Conservation (phyloP, 2,888 invertebrate genomes). For the Acronicta aceris region DNA sequence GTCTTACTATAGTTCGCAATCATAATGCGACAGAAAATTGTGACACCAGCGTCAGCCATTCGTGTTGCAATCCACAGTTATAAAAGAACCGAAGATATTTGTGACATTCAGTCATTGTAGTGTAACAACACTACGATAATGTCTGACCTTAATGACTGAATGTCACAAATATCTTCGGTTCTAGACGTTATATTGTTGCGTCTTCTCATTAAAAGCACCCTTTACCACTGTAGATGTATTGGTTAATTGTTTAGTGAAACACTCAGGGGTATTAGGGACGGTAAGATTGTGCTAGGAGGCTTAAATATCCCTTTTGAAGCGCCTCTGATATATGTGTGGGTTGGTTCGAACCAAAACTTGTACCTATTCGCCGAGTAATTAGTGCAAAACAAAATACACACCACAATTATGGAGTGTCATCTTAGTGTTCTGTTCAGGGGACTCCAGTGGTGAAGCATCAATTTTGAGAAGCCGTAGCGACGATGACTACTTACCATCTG, state of each 20-base stretch:
- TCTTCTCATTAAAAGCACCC: neutral
- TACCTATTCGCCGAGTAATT: too few relatives aligned
- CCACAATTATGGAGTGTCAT: too few relatives aligned
- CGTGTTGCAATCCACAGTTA: neutral
- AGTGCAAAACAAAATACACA: too few relatives aligned
- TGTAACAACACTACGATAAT: neutral
- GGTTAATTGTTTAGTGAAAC: slow-evolving; percentile 2
- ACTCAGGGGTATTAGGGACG: neutral
- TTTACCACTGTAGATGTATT: neutral
- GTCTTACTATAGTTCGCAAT: neutral
- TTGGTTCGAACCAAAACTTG: neutral
- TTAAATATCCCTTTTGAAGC: neutral
- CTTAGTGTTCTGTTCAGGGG: too few relatives aligned
- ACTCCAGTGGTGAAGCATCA: too few relatives aligned
- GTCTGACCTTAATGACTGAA: slow-evolving; percentile 9
- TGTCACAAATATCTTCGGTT: slow-evolving; percentile 6
- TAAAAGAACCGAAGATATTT: slow-evolving; percentile 5
- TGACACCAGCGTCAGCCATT: slow-evolving; percentile 10
- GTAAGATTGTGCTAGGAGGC: too few relatives aligned
- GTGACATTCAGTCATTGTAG: slow-evolving; percentile 6
- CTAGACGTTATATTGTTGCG: neutral
- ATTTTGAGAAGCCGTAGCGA: too few relatives aligned
- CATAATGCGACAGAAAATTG: slow-evolving; percentile 11
- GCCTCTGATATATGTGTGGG: neutral
- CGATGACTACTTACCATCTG: too few relatives aligned